A percentile compares a stretch with the other conserved stretches of the same genome.
Evolutionary conservation across 1,140 invertebrate genomes (phyloP).

Genomic region (Orchesella cincta): DNA sequence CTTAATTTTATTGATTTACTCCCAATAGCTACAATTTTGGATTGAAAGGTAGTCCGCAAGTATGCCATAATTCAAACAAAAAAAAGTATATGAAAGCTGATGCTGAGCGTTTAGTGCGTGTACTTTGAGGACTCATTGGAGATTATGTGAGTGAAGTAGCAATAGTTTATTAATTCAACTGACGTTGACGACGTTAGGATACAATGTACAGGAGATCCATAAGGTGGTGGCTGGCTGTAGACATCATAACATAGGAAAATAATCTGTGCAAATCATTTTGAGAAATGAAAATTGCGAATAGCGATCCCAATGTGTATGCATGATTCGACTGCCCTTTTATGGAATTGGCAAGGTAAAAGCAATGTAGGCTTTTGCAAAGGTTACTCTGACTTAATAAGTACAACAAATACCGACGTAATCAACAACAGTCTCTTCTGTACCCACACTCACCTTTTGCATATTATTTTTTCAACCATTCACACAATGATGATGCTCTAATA

Average conservation of each 20-base stretch:
- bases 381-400: conserved; percentile 28
- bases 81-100: too few relatives aligned
- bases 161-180: too few relatives aligned
- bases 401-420: conserved; percentile 15
- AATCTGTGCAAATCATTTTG: conserved; percentile 19
- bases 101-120: too few relatives aligned
- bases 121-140: too few relatives aligned
- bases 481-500: neutral
- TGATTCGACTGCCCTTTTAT: conserved; percentile 38
- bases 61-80: too few relatives aligned
- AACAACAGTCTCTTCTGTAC: neutral
- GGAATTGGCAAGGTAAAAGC: conserved; percentile 46
- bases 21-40: too few relatives aligned
- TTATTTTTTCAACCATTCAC: neutral
- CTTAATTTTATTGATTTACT: too few relatives aligned
- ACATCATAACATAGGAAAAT: neutral
- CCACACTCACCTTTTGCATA: conserved; percentile 7
- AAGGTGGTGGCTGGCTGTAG: too few relatives aligned
- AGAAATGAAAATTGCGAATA: neutral
- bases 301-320: conserved; percentile 1
- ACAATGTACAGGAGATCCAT: too few relatives aligned
- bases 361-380: conserved; percentile 43
- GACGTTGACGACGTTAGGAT: too few relatives aligned
- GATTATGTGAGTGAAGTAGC: too few relatives aligned
- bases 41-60: too few relatives aligned